Conservation (phyloP, 1,140 invertebrate genomes). For the Drosophila bocki region DNA sequence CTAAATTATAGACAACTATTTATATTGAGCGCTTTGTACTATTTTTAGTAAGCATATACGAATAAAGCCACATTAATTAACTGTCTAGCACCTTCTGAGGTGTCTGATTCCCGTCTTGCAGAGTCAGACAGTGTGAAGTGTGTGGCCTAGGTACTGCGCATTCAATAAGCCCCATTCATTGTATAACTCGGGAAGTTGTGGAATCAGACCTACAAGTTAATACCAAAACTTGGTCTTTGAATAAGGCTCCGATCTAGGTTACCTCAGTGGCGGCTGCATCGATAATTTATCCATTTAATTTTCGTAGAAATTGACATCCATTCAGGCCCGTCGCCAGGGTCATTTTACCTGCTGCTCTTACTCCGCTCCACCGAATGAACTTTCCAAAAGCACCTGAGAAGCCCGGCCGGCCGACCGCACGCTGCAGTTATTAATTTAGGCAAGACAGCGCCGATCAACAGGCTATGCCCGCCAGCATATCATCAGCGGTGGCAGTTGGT, state of each 20-base stretch:
- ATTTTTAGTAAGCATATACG: conserved; percentile 38
- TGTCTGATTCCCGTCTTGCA: conserved; percentile 15
- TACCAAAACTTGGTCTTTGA: not conserved
- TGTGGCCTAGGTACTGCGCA: conserved; percentile 1
- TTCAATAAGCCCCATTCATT: conserved; percentile 4
- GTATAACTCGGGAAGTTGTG: not conserved
- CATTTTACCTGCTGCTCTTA: conserved; percentile 34
- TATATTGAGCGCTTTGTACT: conserved; percentile 27
- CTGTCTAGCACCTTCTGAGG: conserved; percentile 57
- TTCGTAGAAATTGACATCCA: conserved; percentile 41
- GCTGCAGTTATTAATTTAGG: conserved; percentile 73
- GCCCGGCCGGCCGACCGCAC: conserved; percentile 51
- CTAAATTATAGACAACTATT: conserved; percentile 39
- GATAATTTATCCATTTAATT: conserved; percentile 52
- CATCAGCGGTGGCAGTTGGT: conserved; percentile 55
- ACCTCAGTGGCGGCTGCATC: conserved; percentile 9
- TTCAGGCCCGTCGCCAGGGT: conserved; percentile 19
- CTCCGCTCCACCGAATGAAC: conserved; percentile 24
- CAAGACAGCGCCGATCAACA: conserved; percentile 40
- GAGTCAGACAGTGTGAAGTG: conserved; percentile 25
- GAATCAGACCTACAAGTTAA: not conserved
- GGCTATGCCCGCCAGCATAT: conserved; percentile 49
- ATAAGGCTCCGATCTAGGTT: not conserved
- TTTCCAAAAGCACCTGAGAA: conserved; percentile 69
- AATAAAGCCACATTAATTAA: conserved; percentile 39